Base-by-base conservation (phyloP, 2,797 vertebrate genomes). In the Sebastes baramenuke region DNA sequence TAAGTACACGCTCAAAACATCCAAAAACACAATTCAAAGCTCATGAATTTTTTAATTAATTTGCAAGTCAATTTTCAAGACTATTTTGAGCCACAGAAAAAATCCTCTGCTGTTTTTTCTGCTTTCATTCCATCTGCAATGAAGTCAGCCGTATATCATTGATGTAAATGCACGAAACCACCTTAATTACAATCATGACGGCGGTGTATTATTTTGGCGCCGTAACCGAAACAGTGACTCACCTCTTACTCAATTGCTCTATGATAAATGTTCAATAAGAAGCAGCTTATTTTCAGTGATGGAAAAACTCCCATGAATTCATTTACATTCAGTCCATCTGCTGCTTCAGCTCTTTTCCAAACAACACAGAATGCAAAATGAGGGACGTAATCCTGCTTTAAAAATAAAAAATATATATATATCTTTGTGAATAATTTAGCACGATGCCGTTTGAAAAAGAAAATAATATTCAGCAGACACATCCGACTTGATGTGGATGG, bases 391-490 rank as follows among this genome's bases (percentile, higher is more conserved):
- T 64, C 67, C 20, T 38, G 8, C 22, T 68, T 60, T 30, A 16
- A 56, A 30, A 71, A 79, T n/a, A 54, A 2, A 20, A 8, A n/a
- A 46, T 3, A n/a, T 9, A 52, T 56, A 67, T 14, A 62, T 18
- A 62, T 67, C 29, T 62, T 68, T 72, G 29, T 81, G 71, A 82
- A 85, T 90, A 70, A 91, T 91, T 90, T 66, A 88, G 12, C 27
- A 66, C 32, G 46, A 64, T 84, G 70, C 42, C 2, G n/a, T 89
- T 87, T 81, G 49, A 60, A 79, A 85, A 83, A 61, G 32, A 76
- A 62, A 83, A 84, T 70, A 79, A 67, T 65, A 78, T 77, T 73
- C 69, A 49, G 54, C 52, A 60, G 70, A 67, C 69, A 49, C 34
- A 76, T 72, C 58, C 61, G 27, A 56, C 64, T 86, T 84, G 60